Evolutionary conservation across 1,140 invertebrate genomes (phyloP), one percentile per base, ranked within the genome.

Genomic region (Stegodyphus mimosarum): DNA sequence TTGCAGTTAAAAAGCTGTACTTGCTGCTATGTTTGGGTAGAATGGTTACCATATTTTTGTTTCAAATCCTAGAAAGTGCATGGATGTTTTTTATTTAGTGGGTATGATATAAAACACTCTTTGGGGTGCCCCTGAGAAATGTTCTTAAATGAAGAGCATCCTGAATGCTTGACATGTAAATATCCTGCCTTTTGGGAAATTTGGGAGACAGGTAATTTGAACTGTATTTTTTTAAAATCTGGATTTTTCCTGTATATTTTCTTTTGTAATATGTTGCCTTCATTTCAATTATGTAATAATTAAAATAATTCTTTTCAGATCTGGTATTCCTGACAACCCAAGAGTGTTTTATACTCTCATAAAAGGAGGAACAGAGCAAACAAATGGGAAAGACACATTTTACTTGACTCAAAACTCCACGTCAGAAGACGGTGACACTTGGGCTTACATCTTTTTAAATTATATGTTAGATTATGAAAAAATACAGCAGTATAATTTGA

Each of bases 401-500:
- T 98, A 98, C 91, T 93, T 98, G 86, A 96, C 97, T 93, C 96
- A 97, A 92, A 33, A 33, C 3, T 33, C 33, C 33, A 93, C 96
- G 89, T 93, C 94, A 63, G 96, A 98, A 88, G 95, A 96, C 89
- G 95, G 95, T 50, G 97, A 96, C 87, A 89, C 83, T 52, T 98
- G 96, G 95, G 96, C 96, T 11, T 96, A 97, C 89, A 96, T 98
- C 13, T 88, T 81, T 77, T 96, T 98, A 86, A 98, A 98, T 92
- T 96, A 98, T 92, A 96, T 96, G 15, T 91, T 98, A 87, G 97
- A 98, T 91, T 98, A 96, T 90, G 97, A 98, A 90, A 96, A 94
- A 88, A 97, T 98, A 90, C 96, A 96, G 91, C 96, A 98, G 90
- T 98, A 98, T 90, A 98, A 98, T 93, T 91, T 98, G 81, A 98